Evolutionary conservation across 2,797 vertebrate genomes (phyloP).

Genomic region (Otolemur crassicaudatus): DNA sequence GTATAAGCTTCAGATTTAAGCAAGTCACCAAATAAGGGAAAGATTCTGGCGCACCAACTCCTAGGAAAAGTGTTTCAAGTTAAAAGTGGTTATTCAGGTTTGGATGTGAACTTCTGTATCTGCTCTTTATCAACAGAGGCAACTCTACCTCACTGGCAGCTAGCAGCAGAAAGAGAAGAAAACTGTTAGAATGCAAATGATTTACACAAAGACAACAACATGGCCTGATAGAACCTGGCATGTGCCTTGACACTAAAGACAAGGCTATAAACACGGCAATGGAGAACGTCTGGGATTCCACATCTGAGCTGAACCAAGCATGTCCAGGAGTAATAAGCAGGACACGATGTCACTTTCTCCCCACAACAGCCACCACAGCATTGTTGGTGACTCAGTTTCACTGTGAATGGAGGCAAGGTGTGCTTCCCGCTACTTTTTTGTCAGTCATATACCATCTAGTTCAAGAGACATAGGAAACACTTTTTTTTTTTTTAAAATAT

Average conservation of each 20-base stretch:
- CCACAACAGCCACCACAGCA: not conserved
- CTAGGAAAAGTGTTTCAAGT: slow-evolving; percentile 89
- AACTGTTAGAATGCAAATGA: slow-evolving; percentile 80
- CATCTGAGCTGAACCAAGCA: not conserved
- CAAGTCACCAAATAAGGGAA: slow-evolving; percentile 92
- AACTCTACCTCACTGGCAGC: slow-evolving; percentile 86
- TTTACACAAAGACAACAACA: slow-evolving; percentile 77
- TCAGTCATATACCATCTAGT: slow-evolving; percentile 42
- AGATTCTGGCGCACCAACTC: slow-evolving; percentile 86
- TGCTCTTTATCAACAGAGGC: slow-evolving; percentile 90
- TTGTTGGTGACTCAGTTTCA: slow-evolving; percentile 56
- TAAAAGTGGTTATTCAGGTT: slow-evolving; percentile 91
- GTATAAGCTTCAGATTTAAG: slow-evolving; percentile 83
- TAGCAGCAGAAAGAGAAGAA: slow-evolving; percentile 84
- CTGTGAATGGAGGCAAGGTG: slow-evolving; percentile 29
- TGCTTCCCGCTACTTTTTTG: slow-evolving; percentile 36
- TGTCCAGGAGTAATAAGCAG: slow-evolving; percentile 18
- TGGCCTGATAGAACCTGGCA: slow-evolving; percentile 68
- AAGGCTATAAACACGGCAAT: slow-evolving; percentile 37
- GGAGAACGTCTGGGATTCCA: not conserved
- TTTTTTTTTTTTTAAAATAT: too few relatives aligned
- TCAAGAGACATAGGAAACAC: not conserved
- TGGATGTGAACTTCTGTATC: slow-evolving; percentile 90
- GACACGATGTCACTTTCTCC: not conserved
- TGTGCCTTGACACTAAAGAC: slow-evolving; percentile 48